A percentile compares a stretch with the other conserved stretches of the same genome.
Conservation (phyloP, 2,113 vertebrate genomes). For the Sitta europaea region DNA sequence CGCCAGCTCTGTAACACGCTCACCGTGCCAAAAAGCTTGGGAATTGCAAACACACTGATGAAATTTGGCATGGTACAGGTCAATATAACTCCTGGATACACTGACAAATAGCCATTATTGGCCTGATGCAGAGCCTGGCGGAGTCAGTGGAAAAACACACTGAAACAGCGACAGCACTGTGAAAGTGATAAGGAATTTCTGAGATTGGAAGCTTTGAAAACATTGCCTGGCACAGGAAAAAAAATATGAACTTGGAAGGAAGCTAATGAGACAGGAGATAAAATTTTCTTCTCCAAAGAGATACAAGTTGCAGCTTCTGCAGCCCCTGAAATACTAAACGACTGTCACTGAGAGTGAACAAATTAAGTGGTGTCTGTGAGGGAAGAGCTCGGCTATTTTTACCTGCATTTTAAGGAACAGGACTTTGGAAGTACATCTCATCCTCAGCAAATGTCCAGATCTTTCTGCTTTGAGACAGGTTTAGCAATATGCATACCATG, state of each 20-base stretch:
- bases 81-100: neutral
- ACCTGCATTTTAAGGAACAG: constrained; percentile 4
- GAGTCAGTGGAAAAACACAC: neutral
- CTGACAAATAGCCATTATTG: constrained; percentile 4
- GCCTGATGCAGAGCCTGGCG: neutral
- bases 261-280: constrained; percentile 6
- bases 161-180: neutral
- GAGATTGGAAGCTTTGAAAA: neutral
- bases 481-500: neutral
- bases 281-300: neutral
- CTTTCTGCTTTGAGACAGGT: neutral
- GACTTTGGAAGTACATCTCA: neutral
- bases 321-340: neutral
- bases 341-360: neutral
- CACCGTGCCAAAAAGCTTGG: neutral
- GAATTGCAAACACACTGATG: constrained; percentile 6
- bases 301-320: neutral
- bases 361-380: neutral
- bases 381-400: neutral
- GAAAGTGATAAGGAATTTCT: neutral
- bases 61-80: constrained; percentile 20
- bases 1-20: neutral
- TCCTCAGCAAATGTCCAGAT: neutral
- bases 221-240: neutral
- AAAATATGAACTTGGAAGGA: neutral